Base-by-base conservation (phyloP, 2,888 invertebrate genomes). In the Noctuana brunneofusca region DNA sequence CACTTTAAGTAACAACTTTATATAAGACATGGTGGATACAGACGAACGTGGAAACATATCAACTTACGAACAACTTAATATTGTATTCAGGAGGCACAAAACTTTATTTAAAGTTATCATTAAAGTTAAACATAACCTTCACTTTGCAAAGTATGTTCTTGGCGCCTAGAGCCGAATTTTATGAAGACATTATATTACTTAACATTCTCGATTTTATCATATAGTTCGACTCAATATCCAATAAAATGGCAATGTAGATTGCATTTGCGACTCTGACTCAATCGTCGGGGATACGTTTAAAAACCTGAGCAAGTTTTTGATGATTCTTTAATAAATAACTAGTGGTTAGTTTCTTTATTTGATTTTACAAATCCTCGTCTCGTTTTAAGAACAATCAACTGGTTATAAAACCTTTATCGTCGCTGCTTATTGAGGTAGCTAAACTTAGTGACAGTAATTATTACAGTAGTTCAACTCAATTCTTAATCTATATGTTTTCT, bases 1-100 rank as follows among this genome's bases (percentile, higher is more conserved):
- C 52, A 49, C 64, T 67, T 35, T 69, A 68, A 67, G 65, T 62
- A 48, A 64, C 67, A 68, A 69, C 68, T 71, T 67, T 68, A 71
- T 68, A 69, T 67, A 52, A 64, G 57, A 63, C 64, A 53, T 64
- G 64, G 68, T 64, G 65, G 18, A 30, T 65, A 68, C 67, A 65
- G 65, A 64, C 68, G 69, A 60, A 65, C 58, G 67, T 62, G 66
- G 64, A 68, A 66, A 67, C 65, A 69, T 67, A 67, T 64, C 63
- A 66, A 48, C 43, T 53, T 53, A 46, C 20, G 20, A 43, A 18
- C 18, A 46, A 46, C 46, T 46, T 12, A 16, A 59, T 59, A 60
- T 35, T 24, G 59, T 60, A 60, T 54, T 60, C 60, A 22, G 60
- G 54, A 22, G 8, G 35, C 53, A 52, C 54, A 46, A 46, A 60